These are phyloP conservation scores for Drosophila subpulchrella DNA, from an alignment of 1,140 invertebrate genomes.

Conservation along the genomic window DNA sequence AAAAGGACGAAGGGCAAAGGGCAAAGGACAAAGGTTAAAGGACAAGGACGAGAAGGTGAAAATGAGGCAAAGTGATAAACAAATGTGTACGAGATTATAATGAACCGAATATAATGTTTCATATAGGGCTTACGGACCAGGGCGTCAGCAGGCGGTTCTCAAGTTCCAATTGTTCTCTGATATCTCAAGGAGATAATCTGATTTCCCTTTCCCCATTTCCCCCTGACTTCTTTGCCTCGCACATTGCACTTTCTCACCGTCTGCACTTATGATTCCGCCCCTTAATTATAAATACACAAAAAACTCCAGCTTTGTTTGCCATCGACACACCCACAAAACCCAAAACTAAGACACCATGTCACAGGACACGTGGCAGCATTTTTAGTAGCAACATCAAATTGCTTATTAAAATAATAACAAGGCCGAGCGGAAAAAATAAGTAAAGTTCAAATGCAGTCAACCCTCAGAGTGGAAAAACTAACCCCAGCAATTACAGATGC, in stretches of 20 bases:
- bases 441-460: conserved; percentile 33
- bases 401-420: conserved; percentile 78
- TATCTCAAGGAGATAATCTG: conserved; percentile 27
- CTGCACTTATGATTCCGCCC: conserved; percentile 10
- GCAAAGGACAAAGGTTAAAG: conserved; percentile 6
- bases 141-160: conserved; percentile 12
- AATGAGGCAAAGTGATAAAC: conserved; percentile 22
- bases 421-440: conserved; percentile 36
- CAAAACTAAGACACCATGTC: conserved; percentile 9
- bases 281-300: conserved; percentile 49
- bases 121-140: background rate
- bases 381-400: conserved; percentile 58
- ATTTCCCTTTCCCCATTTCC: conserved; percentile 1
- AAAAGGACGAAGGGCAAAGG: conserved; percentile 13
- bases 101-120: conserved; percentile 22
- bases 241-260: conserved; percentile 55
- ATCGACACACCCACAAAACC: conserved; percentile 17
- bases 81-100: conserved; percentile 22
- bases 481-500: conserved; percentile 44
- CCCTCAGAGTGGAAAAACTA: conserved; percentile 58
- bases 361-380: conserved; percentile 66
- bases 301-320: conserved; percentile 26
- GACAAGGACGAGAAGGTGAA: conserved; percentile 21
- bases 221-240: conserved; percentile 5
- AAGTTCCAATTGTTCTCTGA: conserved; percentile 11